These are phyloP conservation scores for Aleiodes alternator DNA, from an alignment of 2,888 invertebrate species.

Conservation along the genomic window DNA sequence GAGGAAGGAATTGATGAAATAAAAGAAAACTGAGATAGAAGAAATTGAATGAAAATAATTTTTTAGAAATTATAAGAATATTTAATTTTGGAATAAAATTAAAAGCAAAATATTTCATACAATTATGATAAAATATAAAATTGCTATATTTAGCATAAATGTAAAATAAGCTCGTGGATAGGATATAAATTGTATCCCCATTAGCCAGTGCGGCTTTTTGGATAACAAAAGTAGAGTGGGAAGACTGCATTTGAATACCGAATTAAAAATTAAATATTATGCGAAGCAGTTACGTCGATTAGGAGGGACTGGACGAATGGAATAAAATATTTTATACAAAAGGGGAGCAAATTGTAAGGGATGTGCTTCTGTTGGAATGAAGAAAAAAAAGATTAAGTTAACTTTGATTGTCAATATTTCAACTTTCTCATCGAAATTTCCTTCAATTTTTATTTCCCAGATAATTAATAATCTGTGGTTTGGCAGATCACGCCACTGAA, in stretches of 20 bases:
- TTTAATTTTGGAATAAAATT: neutral
- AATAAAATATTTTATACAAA: conserved; percentile 53
- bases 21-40: too few species aligned
- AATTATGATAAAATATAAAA: conserved; percentile 27
- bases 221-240: conserved; percentile 42
- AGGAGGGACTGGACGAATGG: conserved; percentile 58
- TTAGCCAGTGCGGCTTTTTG: conserved; percentile 62
- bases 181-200: conserved; percentile 74
- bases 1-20: too few species aligned
- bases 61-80: too few species aligned
- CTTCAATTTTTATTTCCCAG: too few species aligned
- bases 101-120: neutral
- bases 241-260: conserved; percentile 71
- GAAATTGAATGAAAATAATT: too few species aligned
- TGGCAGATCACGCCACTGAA: neutral
- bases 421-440: too few species aligned
- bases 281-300: conserved; percentile 64
- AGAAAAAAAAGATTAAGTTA: conserved; percentile 43
- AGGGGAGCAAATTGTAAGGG: conserved; percentile 36
- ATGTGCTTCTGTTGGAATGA: neutral
- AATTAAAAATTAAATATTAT: conserved; percentile 75
- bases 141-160: conserved; percentile 69
- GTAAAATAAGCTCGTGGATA: conserved; percentile 67
- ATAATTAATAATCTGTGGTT: conserved; percentile 2
- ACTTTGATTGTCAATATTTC: conserved; percentile 41